Base-by-base conservation (phyloP, 2,888 invertebrate genomes). In the Cryptocephalus moraei region DNA sequence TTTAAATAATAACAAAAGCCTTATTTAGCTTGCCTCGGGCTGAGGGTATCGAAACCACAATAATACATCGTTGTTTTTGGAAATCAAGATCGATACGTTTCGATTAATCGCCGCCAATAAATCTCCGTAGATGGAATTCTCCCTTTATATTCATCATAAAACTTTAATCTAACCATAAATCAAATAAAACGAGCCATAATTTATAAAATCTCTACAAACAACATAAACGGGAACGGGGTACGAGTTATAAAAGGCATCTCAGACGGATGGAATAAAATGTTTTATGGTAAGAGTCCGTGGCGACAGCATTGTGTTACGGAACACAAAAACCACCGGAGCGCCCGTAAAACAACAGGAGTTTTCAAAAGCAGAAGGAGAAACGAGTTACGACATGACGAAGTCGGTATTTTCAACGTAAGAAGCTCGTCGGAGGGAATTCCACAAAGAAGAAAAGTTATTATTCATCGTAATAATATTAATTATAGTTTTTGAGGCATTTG, bases 101-200 rank as follows among this genome's bases (percentile, higher is more conserved):
- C 9, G 40, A 9, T 40, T 40, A 11, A 22, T 31, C n/a, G 40
- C 39, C 14, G n/a, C 22, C 4, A 10, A 40, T 10, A 31, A 40
- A 31, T 40, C 22, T 31, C 40, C 40, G 22, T 40, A 11, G 31
- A 40, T 31, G 22, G 22, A 40, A 40, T 31, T n/a, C 43, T 13
- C 22, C 4, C 45, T 55, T 55, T 53, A 55, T 55, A 56, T 51
- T 55, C 47, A 43, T 52, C 51, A 47, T 58, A 54, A 58, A 58
- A 54, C 11, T 56, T 56, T 56, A 55, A 58, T 53, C 56, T 47
- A 45, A 32, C 46, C 42, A 50, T 58, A 58, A 58, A 58, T 58
- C 58, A 58, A 50, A 48, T 44, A 47, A 55, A 57, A 56, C 46
- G 54, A 56, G 54, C 56, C 41, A 52, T 57, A 58, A 57, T 53